Evolutionary conservation across 2,113 vertebrate genomes (phyloP), one percentile per base, ranked within the genome.

Genomic region (Ranitomeya imitator): DNA sequence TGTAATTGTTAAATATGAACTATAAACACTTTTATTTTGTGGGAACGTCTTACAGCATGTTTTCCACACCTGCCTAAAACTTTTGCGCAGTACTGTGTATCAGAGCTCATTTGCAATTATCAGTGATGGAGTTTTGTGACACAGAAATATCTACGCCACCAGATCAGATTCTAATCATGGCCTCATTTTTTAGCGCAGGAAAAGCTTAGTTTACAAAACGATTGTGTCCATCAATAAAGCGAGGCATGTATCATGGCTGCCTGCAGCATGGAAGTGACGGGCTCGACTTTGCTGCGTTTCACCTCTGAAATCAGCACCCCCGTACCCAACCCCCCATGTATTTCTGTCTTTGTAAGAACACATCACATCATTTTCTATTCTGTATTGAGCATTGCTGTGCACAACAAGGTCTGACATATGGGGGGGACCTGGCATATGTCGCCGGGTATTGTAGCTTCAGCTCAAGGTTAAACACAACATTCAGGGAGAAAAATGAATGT

Each of bases 401-500:
- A 65, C 59, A 67, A 60, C 67, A 61, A 67, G 74, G 18, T 19
- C 59, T 26, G 18, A 54, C 45, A 14, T n/a, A 10, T 15, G 21
- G 52, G 23, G 8, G 57, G 85, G 26, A 21, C 78, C 13, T 61
- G 78, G 52, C 79, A 11, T 31, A 16, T 23, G 15, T n/a, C 12
- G 14, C 19, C 52, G 79, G 26, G 67, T 74, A 73, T 45, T 91
- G 90, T 90, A 91, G 92, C 91, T 90, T 79, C 90, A 91, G 88
- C 92, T 94, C 93, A 94, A 94, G 92, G 93, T 63, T 94, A 92
- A 91, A 90, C 90, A 90, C 90, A 90, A 85, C 87, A 89, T 94
- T 95, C 90, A 90, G 92, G 88, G 91, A 92, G 65, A 79, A 90
- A 94, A 93, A 94, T 93, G 93, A 93, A 94, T 93, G 91, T 91